phyloP scores from a whole-genome alignment of 1,140 invertebrate genomes.

The Triops cancriformis region DNA sequence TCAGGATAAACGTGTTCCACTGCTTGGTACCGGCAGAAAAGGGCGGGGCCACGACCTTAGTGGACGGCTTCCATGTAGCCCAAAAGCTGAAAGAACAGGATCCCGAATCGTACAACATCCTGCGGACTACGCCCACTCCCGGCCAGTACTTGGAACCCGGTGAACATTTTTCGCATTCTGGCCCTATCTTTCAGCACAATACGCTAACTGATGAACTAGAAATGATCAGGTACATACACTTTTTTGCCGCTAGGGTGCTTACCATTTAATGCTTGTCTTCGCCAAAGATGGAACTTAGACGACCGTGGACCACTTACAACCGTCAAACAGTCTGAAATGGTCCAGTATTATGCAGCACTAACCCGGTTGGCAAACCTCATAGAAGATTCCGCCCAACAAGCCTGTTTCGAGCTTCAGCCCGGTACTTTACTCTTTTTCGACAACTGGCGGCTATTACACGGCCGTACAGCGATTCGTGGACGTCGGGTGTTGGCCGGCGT shows the following conservation, averaged over 20 bases:
- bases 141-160: conserved; percentile 54
- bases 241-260: conserved; percentile 21
- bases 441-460: conserved; percentile 66
- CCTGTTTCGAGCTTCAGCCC: conserved; percentile 52
- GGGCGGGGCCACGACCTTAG: conserved; percentile 58
- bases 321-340: conserved; percentile 43
- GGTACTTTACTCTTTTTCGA: conserved; percentile 60
- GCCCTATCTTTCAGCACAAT: conserved; percentile 47
- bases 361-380: conserved; percentile 48
- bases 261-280: not conserved
- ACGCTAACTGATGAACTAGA: conserved; percentile 42
- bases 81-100: conserved; percentile 44
- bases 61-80: conserved; percentile 59
- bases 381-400: conserved; percentile 43
- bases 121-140: conserved; percentile 41
- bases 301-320: conserved; percentile 54
- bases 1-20: conserved; percentile 57
- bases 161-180: conserved; percentile 44
- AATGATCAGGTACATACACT: conserved; percentile 44
- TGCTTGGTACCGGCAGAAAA: conserved; percentile 50
- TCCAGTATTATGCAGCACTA: conserved; percentile 53
- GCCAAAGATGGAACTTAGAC: conserved; percentile 53
- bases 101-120: conserved; percentile 47
- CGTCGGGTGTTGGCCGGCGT: conserved; percentile 47
- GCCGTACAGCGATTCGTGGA: conserved; percentile 54